phyloP scores from a whole-genome alignment of 2,797 vertebrate genomes.

The Tapirus indicus region DNA sequence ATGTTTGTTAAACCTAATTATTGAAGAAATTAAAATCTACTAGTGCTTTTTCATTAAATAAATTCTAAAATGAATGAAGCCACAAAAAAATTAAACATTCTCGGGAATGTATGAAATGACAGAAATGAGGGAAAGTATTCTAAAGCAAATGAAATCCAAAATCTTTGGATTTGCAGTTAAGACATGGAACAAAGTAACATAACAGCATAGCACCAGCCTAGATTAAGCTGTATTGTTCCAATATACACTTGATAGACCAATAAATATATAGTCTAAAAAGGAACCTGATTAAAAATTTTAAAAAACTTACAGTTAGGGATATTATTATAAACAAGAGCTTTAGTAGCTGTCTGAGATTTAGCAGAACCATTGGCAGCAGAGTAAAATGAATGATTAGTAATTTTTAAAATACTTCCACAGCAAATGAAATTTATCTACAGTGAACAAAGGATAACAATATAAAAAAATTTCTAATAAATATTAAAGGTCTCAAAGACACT shows the following conservation, averaged over 20 bases:
- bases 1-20: not conserved
- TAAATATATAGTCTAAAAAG: not conserved
- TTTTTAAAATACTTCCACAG: conserved; percentile 44
- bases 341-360: conserved; percentile 44
- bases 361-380: not conserved
- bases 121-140: not conserved
- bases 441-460: conserved; percentile 14
- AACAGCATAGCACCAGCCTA: not conserved
- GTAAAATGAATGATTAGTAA: conserved; percentile 56
- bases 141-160: not conserved
- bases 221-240: not conserved
- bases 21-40: not conserved
- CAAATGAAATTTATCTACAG: conserved; percentile 47
- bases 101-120: not conserved
- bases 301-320: conserved; percentile 7
- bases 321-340: not conserved
- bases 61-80: conserved; percentile 39
- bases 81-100: not conserved
- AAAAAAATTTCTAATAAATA: conserved; percentile 17
- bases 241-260: not conserved
- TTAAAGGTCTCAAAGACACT: conserved; percentile 9
- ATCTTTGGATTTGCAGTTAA: not conserved
- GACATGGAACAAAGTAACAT: not conserved
- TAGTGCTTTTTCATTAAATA: conserved; percentile 20
- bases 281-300: not conserved